These are phyloP conservation scores for Lates calcarifer DNA, from an alignment of 2,113 vertebrate species.

Conservation along the genomic window DNA sequence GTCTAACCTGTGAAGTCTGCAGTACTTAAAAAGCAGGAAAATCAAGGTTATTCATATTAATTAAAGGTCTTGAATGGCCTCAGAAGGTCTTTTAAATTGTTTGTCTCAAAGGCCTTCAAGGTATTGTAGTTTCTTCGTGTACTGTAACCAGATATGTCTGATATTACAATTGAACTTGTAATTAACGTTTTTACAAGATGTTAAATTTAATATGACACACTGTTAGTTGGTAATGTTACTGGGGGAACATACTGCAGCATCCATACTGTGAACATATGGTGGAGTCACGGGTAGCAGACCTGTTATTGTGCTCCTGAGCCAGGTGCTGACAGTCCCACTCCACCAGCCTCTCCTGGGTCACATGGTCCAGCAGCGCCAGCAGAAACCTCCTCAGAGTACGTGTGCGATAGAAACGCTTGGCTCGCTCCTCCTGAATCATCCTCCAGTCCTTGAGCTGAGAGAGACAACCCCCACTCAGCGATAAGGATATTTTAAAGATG, in stretches of 20 bases:
- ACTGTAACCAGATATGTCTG: neutral
- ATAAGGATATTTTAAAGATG: neutral
- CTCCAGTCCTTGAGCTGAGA: slow-evolving; percentile 79
- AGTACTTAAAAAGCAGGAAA: neutral
- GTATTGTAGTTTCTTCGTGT: neutral
- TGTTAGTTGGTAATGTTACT: neutral
- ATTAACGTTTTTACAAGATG: slow-evolving; percentile 23
- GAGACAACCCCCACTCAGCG: neutral
- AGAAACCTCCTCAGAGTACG: slow-evolving; percentile 85
- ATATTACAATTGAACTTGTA: neutral
- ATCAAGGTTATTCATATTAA: neutral
- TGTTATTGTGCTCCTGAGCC: slow-evolving; percentile 86
- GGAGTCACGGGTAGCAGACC: slow-evolving; percentile 78
- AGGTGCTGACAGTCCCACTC: slow-evolving; percentile 78
- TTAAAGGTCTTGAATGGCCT: neutral
- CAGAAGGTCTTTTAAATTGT: neutral
- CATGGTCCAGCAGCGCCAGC: slow-evolving; percentile 81
- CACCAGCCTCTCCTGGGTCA: slow-evolving; percentile 77
- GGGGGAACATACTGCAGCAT: neutral
- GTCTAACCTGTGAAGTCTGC: neutral
- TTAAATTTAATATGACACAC: slow-evolving; percentile 23
- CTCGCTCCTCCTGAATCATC: slow-evolving; percentile 79
- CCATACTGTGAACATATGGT: slow-evolving; percentile 30
- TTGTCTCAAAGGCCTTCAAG: neutral
- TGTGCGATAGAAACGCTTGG: slow-evolving; percentile 57